Evolutionary conservation across 2,888 invertebrate species (phyloP), one percentile per base, ranked within the genome.

Genomic region (Agrotis segetum): DNA sequence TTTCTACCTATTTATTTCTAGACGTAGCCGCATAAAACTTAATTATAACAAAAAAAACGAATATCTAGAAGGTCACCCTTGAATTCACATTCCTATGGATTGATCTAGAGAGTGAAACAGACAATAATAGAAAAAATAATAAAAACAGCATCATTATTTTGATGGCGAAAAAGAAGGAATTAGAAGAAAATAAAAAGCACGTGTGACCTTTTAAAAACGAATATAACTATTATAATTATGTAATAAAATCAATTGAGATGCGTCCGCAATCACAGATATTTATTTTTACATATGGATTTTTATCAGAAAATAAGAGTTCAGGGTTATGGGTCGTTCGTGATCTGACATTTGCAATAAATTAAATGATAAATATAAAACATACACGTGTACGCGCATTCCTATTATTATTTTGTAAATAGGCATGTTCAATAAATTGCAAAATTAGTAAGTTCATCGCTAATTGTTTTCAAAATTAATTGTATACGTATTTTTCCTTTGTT

Each of bases 311-410:
- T 52, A 11, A 29, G 3, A 68, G 58, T 52, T 74, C 68, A 63
- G 24, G 73, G 63, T 60, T 60, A 52, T 56, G 73, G 74, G 68
- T 77, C 61, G 44, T 24, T 77, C 61, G 44, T 19, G 17, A 53
- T 19, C 56, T 74, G 77, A 65, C 79, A 68, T 77, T 77, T 78
- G 49, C 46, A 72, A 6, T 9, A 59, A 67, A 67, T 78, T 73
- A 61, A 40, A 56, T 56, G 29, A 60, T 19, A 59, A 67, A 72
- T 47, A 68, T 78, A 74, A 62, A 34, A 7, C 7, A 49, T 17
- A 17, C 5, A 17, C 34, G 19, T 34, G 13, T 17, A 52, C 49
- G 44, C 21, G 34, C 16, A 49, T 17, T 47, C n/a, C 29, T 58
- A 46, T 6, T 7, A 16, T 21, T 24, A 24, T 24, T n/a, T n/a